These are phyloP conservation scores for Mythimna pallens DNA, from an alignment of 2,888 invertebrate species.

Conservation along the genomic window DNA sequence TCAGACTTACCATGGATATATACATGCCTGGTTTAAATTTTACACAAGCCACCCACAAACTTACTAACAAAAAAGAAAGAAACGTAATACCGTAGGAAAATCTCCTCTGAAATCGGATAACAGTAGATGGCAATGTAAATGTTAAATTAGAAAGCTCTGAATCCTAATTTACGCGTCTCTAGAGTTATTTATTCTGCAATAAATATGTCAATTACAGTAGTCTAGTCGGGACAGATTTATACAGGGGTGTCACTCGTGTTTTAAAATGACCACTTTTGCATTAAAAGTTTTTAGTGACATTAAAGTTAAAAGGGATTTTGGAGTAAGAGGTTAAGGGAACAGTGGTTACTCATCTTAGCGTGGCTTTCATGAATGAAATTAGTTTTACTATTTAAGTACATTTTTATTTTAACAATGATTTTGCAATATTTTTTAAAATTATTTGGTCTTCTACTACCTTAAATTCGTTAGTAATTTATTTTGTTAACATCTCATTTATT, in stretches of 20 bases:
- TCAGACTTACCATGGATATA: background rate
- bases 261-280: conserved; percentile 60
- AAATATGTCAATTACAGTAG: conserved; percentile 83
- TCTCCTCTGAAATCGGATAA: conserved; percentile 68
- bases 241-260: conserved; percentile 60
- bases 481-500: too few species aligned
- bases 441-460: too few species aligned
- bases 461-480: too few species aligned
- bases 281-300: conserved; percentile 43
- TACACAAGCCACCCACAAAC: conserved; percentile 37
- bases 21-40: background rate
- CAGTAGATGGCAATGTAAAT: conserved; percentile 69
- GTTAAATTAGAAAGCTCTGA: conserved; percentile 77
- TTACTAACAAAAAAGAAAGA: conserved; percentile 24
- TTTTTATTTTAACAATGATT: too few species aligned
- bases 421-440: too few species aligned
- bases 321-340: conserved; percentile 18
- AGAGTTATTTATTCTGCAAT: conserved; percentile 80
- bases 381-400: too few species aligned
- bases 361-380: conserved; percentile 7
- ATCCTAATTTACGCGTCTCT: conserved; percentile 78
- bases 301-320: conserved; percentile 34
- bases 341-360: conserved; percentile 30
- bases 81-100: conserved; percentile 40
- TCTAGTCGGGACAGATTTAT: conserved; percentile 77